Evolutionary conservation across 2,113 vertebrate genomes (phyloP).

Genomic region (Petrocephalus microphthalmus): DNA sequence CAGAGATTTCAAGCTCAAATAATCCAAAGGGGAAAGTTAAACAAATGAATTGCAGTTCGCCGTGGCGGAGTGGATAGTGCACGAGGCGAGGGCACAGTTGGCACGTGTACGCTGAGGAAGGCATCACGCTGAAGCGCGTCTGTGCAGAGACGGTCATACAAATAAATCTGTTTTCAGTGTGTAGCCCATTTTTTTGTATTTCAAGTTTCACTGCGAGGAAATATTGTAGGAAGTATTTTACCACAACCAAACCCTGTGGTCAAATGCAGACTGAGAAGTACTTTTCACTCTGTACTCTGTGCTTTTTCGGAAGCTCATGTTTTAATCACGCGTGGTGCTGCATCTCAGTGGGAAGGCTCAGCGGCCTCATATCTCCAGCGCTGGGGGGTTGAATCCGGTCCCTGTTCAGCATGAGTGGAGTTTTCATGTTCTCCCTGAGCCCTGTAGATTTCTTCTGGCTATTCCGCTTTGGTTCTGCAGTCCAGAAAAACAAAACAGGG

Average conservation of each 20-base stretch:
- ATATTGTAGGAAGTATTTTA: not conserved
- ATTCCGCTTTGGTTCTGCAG: not conserved
- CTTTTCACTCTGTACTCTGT: not conserved
- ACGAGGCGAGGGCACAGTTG: not conserved
- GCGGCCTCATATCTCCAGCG: not conserved
- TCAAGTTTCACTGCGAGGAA: not conserved
- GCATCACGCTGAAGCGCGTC: too few relatives aligned
- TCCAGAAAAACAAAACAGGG: not conserved
- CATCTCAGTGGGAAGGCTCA: not conserved
- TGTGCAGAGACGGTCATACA: too few relatives aligned
- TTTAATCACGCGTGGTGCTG: not conserved
- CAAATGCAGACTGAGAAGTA: not conserved
- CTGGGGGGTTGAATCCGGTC: not conserved
- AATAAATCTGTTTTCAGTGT: too few relatives aligned
- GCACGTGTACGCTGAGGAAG: too few relatives aligned
- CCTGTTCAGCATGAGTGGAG: not conserved
- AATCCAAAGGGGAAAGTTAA: not conserved
- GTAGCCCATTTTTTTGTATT: too few relatives aligned
- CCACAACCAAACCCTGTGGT: not conserved
- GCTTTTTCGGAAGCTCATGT: not conserved
- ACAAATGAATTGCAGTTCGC: not conserved
- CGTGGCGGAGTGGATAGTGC: not conserved
- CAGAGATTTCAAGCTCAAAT: not conserved
- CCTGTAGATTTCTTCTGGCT: not conserved
- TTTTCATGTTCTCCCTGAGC: not conserved